Conservation (phyloP, 2,888 invertebrate genomes). For the Choreutis nemorana region DNA sequence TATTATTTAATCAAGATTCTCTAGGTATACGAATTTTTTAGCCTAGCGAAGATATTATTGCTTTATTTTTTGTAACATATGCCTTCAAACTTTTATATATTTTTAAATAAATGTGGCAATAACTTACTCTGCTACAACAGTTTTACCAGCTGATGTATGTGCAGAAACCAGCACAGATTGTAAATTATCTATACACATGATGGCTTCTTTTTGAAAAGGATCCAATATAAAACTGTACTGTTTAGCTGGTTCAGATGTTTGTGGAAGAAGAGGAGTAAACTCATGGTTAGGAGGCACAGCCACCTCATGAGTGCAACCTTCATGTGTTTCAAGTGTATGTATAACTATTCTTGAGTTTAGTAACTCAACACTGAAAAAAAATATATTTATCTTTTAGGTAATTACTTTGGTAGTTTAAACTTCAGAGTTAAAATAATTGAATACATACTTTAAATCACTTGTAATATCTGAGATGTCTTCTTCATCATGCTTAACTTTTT, state of each 20-base stretch:
- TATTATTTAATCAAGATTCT: too few relatives aligned
- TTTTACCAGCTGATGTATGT: slow-evolving; percentile 99
- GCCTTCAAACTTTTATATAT: too few relatives aligned
- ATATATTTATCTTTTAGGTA: background rate
- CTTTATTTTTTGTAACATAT: too few relatives aligned
- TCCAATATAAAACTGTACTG: slow-evolving; percentile 95
- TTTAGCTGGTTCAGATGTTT: slow-evolving; percentile 80
- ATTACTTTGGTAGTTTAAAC: background rate
- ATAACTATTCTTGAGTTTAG: slow-evolving; percentile 83
- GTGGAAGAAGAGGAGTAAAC: slow-evolving; percentile 70
- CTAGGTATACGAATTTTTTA: too few relatives aligned
- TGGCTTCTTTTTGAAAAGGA: slow-evolving; percentile 97
- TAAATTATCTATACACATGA: slow-evolving; percentile 95
- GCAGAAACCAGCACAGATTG: slow-evolving; percentile 99
- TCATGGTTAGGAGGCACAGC: slow-evolving; percentile 90
- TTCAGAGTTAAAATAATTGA: background rate
- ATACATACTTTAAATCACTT: slow-evolving; percentile 43
- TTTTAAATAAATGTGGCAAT: too few relatives aligned
- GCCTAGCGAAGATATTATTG: too few relatives aligned
- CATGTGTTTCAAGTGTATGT: slow-evolving; percentile 88
- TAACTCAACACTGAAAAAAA: slow-evolving; percentile 71
- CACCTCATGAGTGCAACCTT: slow-evolving; percentile 96
- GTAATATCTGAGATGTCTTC: slow-evolving; percentile 32
- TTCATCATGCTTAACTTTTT: slow-evolving; percentile 29
- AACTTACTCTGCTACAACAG: slow-evolving; percentile 96